Conservation (phyloP, 1,140 invertebrate species). For the Drosophila oshimai region DNA sequence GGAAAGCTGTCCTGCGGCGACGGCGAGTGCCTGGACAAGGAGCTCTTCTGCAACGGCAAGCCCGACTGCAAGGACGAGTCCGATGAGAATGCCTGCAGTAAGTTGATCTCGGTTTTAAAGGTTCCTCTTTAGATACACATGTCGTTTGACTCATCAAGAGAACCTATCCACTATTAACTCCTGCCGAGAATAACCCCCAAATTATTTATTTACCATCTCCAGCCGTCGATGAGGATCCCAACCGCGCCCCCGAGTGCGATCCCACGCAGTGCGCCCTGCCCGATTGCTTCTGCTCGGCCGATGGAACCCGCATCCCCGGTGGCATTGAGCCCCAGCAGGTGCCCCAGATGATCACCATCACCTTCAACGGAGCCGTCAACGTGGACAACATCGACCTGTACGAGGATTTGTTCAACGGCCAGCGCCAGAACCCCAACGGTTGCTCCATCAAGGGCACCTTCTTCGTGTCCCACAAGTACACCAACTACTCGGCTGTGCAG, state of each 20-base stretch:
- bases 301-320: slow-evolving; percentile 94
- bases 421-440: slow-evolving; percentile 94
- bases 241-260: slow-evolving; percentile 95
- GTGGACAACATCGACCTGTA: slow-evolving; percentile 96
- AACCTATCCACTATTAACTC: no score
- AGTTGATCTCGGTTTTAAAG: slow-evolving; percentile 83
- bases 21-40: slow-evolving; percentile 94
- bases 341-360: slow-evolving; percentile 97
- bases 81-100: slow-evolving; percentile 97
- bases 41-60: slow-evolving; percentile 96
- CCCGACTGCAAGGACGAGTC: slow-evolving; percentile 96
- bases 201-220: slow-evolving; percentile 36
- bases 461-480: slow-evolving; percentile 98
- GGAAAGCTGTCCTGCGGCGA: slow-evolving; percentile 94
- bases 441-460: slow-evolving; percentile 97
- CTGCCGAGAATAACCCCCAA: neutral
- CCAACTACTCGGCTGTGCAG: slow-evolving; percentile 96
- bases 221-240: slow-evolving; percentile 94
- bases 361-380: slow-evolving; percentile 97
- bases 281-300: slow-evolving; percentile 96
- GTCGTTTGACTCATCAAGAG: no score
- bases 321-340: slow-evolving; percentile 91
- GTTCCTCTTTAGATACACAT: neutral
- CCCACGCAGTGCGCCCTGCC: slow-evolving; percentile 93
- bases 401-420: slow-evolving; percentile 94